A percentile compares a stretch with the other conserved stretches of the same genome.
Conservation (phyloP, 2,113 vertebrate species). For the Actenoides lindsayi region DNA sequence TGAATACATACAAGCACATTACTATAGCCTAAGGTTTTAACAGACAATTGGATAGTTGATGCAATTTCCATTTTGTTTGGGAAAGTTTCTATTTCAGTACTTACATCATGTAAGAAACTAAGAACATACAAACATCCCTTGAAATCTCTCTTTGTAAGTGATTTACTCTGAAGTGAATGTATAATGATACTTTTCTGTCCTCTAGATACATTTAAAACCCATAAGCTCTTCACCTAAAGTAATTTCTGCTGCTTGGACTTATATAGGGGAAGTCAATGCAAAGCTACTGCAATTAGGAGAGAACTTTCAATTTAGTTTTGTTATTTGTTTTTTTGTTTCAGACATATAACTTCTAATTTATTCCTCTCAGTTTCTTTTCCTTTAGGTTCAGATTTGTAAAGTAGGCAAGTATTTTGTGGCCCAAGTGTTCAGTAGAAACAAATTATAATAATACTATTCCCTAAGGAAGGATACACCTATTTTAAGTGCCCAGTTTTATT, state of each 20-base stretch:
- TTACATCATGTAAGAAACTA: not conserved
- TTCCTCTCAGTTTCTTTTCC: not conserved
- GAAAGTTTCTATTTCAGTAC: not conserved
- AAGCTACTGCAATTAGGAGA: not conserved
- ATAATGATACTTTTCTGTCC: not conserved
- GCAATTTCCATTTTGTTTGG: not conserved
- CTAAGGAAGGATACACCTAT: not conserved
- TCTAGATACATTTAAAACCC: not conserved
- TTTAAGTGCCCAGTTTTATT: not conserved
- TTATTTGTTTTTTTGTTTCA: not conserved
- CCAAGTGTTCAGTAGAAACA: not conserved
- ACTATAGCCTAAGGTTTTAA: not conserved
- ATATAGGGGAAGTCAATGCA: not conserved
- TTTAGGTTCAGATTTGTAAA: not conserved
- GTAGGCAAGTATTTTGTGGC: not conserved
- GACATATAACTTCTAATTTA: not conserved
- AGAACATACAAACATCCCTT: not conserved
- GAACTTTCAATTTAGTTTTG: not conserved
- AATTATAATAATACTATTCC: not conserved
- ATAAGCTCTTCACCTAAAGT: not conserved
- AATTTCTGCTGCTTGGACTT: not conserved
- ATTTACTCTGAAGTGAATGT: not conserved
- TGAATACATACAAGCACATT: not conserved
- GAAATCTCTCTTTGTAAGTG: not conserved
- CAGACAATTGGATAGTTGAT: not conserved